Conservation (phyloP, 1,140 invertebrate genomes). For the Polypedilum vanderplanki region DNA sequence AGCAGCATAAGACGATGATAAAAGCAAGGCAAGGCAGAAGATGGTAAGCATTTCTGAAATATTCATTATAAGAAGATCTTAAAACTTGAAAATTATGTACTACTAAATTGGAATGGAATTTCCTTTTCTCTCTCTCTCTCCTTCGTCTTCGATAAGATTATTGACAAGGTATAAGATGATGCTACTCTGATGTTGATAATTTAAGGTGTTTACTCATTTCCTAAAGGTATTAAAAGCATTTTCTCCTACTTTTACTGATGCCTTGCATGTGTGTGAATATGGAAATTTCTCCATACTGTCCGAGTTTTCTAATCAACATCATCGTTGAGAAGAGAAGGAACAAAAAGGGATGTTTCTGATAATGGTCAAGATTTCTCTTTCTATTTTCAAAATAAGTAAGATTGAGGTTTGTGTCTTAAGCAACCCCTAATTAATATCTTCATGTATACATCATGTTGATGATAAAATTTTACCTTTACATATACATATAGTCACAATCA, state of each 20-base stretch:
- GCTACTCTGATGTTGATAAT: neutral
- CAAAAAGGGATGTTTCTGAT: neutral
- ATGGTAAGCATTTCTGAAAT: neutral
- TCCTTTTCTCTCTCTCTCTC: neutral
- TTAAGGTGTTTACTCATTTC: conserved; percentile 11
- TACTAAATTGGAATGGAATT: neutral
- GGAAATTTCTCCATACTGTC: conserved; percentile 11
- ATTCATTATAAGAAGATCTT: conserved; percentile 19
- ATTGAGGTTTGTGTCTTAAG: neutral
- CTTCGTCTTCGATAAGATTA: neutral
- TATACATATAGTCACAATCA: neutral
- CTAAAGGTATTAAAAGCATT: conserved; percentile 19
- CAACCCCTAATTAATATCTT: conserved; percentile 23
- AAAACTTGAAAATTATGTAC: neutral
- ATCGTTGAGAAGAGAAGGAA: neutral
- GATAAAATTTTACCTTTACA: conserved; percentile 9
- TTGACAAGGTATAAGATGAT: neutral
- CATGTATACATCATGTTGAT: neutral
- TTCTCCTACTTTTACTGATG: neutral
- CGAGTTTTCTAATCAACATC: neutral
- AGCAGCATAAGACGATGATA: neutral
- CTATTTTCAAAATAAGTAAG: neutral
- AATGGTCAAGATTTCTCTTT: neutral
- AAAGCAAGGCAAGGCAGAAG: too few relatives aligned
- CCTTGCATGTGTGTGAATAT: neutral